phyloP scores from a whole-genome alignment of 2,888 invertebrate genomes.

The Brassicogethes aeneus region DNA sequence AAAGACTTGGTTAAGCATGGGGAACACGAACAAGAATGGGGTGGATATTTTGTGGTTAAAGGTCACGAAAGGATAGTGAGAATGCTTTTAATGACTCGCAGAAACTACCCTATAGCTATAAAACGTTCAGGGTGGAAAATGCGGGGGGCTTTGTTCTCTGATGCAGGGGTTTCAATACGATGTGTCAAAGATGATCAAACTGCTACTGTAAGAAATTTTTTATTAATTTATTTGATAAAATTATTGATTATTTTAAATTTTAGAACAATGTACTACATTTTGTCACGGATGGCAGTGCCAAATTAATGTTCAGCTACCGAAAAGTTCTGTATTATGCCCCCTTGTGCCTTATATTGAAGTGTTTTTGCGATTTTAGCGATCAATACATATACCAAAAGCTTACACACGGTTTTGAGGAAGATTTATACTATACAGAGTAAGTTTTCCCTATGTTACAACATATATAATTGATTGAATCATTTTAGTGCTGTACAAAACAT shows the following conservation, averaged over 20 bases:
- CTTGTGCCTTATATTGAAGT: constrained; percentile 80
- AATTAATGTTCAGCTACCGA: constrained; percentile 71
- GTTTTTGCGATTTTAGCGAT: constrained; percentile 70
- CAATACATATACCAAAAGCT: constrained; percentile 70
- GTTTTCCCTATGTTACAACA: constrained; percentile 24
- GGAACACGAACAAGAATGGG: constrained; percentile 94
- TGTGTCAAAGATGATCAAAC: constrained; percentile 78
- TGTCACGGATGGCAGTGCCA: constrained; percentile 79
- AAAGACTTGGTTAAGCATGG: constrained; percentile 67
- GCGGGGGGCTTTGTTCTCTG: constrained; percentile 78
- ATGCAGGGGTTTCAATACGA: constrained; percentile 75
- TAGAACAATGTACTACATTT: constrained; percentile 90
- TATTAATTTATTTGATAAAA: constrained; percentile 10
- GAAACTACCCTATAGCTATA: constrained; percentile 82
- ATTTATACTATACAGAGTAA: constrained; percentile 73
- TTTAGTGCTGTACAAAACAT: constrained; percentile 73
- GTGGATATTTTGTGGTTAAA: constrained; percentile 93
- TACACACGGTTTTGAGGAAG: constrained; percentile 67
- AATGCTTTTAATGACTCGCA: constrained; percentile 69
- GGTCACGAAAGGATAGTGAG: constrained; percentile 87
- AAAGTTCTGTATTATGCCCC: constrained; percentile 85
- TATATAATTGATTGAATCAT: constrained; percentile 6
- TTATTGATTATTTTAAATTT: constrained; percentile 24
- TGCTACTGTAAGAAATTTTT: constrained; percentile 50
- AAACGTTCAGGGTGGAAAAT: constrained; percentile 74